Base-by-base conservation (phyloP, 2,797 vertebrate genomes). In the Champsocephalus gunnari region DNA sequence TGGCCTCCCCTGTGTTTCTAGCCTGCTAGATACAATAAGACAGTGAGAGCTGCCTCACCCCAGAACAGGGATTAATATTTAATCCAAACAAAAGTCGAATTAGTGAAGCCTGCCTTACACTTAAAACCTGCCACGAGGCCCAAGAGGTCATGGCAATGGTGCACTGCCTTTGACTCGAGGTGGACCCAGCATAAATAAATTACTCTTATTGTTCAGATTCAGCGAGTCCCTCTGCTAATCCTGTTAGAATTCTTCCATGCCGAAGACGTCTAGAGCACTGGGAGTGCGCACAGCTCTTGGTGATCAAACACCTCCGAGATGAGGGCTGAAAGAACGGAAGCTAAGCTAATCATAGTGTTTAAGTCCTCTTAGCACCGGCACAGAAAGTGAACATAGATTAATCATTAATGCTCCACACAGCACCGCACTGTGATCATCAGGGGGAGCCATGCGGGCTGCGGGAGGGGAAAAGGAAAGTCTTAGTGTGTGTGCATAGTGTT, bases 281-380 rank as follows among this genome's bases (percentile, higher is more conserved):
- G 63, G 69, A 79, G 75, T 3, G 44, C 32, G 32, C 38, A 6
- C 66, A 3, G 56, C 74, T 77, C 66, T 16, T 14, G 6, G 61
- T 93, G 89, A 94, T 93, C 92, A 94, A 93, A 92, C 89, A 80
- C 81, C 86, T 73, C 59, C 48, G 34, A 87, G 87, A 93, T 88
- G 75, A 89, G 78, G 68, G 47, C 82, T 90, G 90, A 92, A 87
- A 80, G 84, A 79, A 89, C 68, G 59, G 82, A 90, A 77, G 89
- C 77, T 80, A 83, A 86, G 85, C 87, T 91, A 91, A 92, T 92
- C 88, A 87, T 51, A 63, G 79, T 68, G 75, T 87, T 93, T 88
- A 89, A 91, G 85, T 77, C 69, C 56, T 79, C 75, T 74, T 76
- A 75, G 81, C 64, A 47, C 75, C 45, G 66, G 65, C 71, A 78